phyloP scores from a whole-genome alignment of 2,888 invertebrate species.

The Cantharis flavilabris region DNA sequence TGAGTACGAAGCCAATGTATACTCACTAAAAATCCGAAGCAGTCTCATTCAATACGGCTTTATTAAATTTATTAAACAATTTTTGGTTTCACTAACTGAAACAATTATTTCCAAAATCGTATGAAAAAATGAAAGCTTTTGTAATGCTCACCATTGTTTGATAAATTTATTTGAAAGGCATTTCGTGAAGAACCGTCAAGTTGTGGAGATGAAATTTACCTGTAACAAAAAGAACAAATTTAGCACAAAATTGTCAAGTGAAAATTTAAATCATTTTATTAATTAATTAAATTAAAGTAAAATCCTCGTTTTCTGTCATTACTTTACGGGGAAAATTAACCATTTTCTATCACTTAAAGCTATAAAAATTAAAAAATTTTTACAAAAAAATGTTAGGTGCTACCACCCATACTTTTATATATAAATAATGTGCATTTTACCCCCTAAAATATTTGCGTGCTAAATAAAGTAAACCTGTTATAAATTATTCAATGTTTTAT shows the following conservation, averaged over 20 bases:
- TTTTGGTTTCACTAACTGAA: not conserved
- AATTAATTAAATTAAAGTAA: not conserved
- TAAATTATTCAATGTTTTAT: not conserved
- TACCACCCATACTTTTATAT: not conserved
- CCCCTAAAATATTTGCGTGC: not conserved
- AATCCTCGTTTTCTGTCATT: not conserved
- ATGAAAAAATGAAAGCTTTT: not conserved
- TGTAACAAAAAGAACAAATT: not conserved
- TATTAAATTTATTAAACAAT: not conserved
- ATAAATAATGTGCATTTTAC: not conserved
- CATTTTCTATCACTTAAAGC: not conserved
- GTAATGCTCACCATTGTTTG: not conserved
- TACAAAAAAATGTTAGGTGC: not conserved
- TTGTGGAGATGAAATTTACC: not conserved
- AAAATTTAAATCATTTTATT: not conserved
- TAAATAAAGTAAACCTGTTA: not conserved
- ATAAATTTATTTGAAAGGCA: not conserved
- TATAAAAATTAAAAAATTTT: not conserved
- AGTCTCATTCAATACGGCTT: not conserved
- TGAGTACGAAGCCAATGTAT: not conserved
- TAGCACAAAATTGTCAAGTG: not conserved
- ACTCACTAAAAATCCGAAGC: not conserved
- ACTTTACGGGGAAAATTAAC: not conserved
- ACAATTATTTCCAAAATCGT: not conserved
- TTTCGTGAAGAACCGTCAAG: not conserved